Percentiles rank a stretch among this genome's conserved stretches.
Evolutionary conservation across 2,113 vertebrate genomes (phyloP).

Genomic region (Epinephelus lanceolatus): DNA sequence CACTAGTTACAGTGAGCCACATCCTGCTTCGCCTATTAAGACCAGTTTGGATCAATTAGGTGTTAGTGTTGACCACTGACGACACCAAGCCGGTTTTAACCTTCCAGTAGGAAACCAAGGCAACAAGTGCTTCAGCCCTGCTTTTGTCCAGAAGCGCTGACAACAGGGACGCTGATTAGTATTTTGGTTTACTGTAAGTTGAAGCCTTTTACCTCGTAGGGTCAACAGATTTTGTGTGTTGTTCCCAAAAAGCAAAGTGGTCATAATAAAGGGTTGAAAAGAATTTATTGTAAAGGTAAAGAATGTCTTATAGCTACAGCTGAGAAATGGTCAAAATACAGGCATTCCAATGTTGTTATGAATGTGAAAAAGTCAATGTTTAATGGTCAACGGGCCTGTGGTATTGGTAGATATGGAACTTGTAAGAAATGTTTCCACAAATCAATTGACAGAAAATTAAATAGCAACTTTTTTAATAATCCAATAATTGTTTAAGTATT

Average conservation of each 20-base stretch:
- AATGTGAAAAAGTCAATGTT: background rate
- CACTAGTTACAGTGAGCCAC: slow-evolving; percentile 5
- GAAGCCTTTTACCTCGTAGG: background rate
- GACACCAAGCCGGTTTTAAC: slow-evolving; percentile 17
- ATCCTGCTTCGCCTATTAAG: slow-evolving; percentile 22
- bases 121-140: background rate
- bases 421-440: background rate
- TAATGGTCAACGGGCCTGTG: background rate
- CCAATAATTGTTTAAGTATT: too few species aligned
- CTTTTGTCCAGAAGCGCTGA: background rate
- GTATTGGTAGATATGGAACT: background rate
- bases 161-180: slow-evolving; percentile 4
- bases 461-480: too few species aligned
- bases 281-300: background rate
- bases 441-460: too few species aligned
- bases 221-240: background rate
- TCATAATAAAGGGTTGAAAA: background rate
- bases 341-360: background rate
- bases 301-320: background rate
- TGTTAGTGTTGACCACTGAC: slow-evolving; percentile 16
- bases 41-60: slow-evolving; percentile 49
- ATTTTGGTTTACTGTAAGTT: background rate
- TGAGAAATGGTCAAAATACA: slow-evolving; percentile 6
- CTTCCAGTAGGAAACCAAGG: background rate
- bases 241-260: background rate